These are phyloP conservation scores for Epizoanthus illoricatus DNA, from an alignment of 92 coral and sea anemone species.

Conservation along the genomic window DNA sequence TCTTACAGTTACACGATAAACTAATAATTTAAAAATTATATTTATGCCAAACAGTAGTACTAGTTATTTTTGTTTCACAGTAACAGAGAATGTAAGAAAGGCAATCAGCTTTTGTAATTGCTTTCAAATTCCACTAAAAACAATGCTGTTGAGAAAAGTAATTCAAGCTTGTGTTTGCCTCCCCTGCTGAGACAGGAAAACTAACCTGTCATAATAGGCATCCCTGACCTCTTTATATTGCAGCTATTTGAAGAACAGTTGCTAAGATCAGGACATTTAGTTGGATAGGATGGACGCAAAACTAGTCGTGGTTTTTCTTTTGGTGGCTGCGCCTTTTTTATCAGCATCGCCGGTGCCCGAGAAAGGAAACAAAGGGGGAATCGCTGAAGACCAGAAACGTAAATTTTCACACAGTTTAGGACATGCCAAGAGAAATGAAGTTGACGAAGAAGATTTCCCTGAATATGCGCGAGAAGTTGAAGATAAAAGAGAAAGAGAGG, in stretches of 20 bases:
- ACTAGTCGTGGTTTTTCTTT: not conserved
- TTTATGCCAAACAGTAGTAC: not conserved
- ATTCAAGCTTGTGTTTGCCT: not conserved
- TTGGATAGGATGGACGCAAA: not conserved
- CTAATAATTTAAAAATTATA: too few species aligned
- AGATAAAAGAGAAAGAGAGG: not conserved
- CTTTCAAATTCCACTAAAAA: not conserved
- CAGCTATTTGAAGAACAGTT: slow-evolving; percentile 8
- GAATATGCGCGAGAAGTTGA: not conserved
- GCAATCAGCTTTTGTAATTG: not conserved
- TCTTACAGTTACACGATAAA: too few species aligned
- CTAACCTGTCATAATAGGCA: slow-evolving; percentile 19
- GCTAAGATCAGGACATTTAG: not conserved
- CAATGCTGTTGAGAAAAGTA: not conserved
- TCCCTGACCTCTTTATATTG: not conserved
- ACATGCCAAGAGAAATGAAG: slow-evolving; percentile 5
- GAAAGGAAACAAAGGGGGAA: not conserved
- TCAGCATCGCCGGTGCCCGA: not conserved
- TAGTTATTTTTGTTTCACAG: not conserved
- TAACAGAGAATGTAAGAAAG: not conserved
- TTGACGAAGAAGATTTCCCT: not conserved
- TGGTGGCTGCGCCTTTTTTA: not conserved
- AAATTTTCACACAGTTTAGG: not conserved
- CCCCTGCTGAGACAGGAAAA: slow-evolving; percentile 37
- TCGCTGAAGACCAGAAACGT: not conserved